Percentiles rank a stretch among this genome's conserved stretches.
These are phyloP conservation scores for Enteromius viviparus DNA, from an alignment of 2,797 vertebrate genomes.

Conservation along the genomic window DNA sequence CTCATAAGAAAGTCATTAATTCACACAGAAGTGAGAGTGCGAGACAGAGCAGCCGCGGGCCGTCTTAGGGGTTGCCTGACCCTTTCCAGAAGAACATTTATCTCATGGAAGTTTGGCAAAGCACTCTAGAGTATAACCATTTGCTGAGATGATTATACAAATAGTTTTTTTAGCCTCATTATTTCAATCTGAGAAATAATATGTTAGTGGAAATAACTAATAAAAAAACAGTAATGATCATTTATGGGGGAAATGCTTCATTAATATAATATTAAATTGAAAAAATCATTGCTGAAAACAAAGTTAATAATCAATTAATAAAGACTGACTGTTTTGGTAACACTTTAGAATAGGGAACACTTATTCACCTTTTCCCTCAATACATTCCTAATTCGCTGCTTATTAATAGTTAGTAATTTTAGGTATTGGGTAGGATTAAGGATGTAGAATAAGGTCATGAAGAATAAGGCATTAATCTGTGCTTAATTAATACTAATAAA, in stretches of 20 bases:
- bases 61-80: slow-evolving; percentile 53
- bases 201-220: background rate
- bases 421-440: no score
- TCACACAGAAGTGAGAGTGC: slow-evolving; percentile 59
- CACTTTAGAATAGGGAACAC: no score
- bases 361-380: no score
- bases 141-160: slow-evolving; percentile 29
- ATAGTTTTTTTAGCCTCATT: background rate
- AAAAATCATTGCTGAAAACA: background rate
- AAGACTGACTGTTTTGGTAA: background rate
- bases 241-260: background rate
- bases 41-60: slow-evolving; percentile 56
- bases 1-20: slow-evolving; percentile 61
- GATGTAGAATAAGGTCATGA: no score
- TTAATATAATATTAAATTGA: background rate
- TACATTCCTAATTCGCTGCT: no score
- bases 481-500: no score
- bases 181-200: background rate
- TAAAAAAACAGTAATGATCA: background rate
- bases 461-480: no score
- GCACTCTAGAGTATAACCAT: slow-evolving; percentile 43
- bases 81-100: slow-evolving; percentile 59
- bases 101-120: slow-evolving; percentile 49
- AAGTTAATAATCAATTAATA: background rate
- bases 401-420: no score